These are phyloP conservation scores for Eueremaeus valkanovi DNA, from an alignment of 2,888 invertebrate genomes.

Conservation along the genomic window DNA sequence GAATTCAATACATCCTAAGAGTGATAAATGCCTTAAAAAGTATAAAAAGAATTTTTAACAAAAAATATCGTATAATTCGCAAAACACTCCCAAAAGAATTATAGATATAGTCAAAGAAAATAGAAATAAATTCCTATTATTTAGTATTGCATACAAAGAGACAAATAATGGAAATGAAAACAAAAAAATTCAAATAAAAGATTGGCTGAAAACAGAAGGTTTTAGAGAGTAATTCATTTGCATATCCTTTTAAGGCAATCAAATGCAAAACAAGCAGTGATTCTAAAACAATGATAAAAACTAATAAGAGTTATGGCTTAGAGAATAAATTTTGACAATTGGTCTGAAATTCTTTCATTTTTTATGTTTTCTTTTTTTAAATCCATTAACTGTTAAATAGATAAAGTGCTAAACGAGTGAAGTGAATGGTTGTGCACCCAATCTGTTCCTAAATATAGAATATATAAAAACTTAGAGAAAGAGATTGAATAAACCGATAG, in stretches of 20 bases:
- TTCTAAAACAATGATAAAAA: neutral
- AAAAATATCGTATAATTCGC: neutral
- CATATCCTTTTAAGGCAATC: slow-evolving; percentile 20
- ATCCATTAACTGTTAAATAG: slow-evolving; percentile 9
- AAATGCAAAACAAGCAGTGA: neutral
- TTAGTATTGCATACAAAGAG: neutral
- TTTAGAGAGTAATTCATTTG: neutral
- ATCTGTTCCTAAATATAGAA: slow-evolving; percentile 19
- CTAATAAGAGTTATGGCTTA: slow-evolving; percentile 1
- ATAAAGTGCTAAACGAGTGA: neutral
- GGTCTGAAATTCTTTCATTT: neutral
- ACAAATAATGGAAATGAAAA: neutral
- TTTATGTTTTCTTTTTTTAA: neutral
- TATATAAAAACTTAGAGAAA: slow-evolving; percentile 10
- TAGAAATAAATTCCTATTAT: neutral
- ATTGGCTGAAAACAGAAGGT: neutral
- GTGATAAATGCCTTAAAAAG: neutral
- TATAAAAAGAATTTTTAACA: neutral
- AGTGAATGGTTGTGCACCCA: neutral
- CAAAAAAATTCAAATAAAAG: neutral
- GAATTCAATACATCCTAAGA: neutral
- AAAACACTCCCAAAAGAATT: slow-evolving; percentile 22
- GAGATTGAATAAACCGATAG: slow-evolving; percentile 19
- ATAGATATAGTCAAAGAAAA: neutral
- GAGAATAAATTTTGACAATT: slow-evolving; percentile 23